A percentile compares a stretch with the other conserved stretches of the same genome.
phyloP scores from a whole-genome alignment of 35 echinoderm and acorn worm species.

The Ophioderma brevispina region DNA sequence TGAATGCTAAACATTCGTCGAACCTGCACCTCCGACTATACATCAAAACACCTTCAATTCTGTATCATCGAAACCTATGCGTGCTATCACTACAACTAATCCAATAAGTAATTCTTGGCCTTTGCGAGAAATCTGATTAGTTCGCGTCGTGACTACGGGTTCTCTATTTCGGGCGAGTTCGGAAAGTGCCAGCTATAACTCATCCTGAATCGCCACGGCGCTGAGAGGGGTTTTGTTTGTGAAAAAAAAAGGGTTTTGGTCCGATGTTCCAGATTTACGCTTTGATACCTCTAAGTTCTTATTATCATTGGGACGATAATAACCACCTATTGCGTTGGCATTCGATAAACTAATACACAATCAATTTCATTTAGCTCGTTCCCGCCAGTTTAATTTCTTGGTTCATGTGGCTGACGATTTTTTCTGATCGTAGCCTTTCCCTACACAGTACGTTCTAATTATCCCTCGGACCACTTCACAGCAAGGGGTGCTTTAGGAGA shows the following conservation, averaged over 20 bases:
- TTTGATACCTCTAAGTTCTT: not conserved
- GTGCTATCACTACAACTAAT: no score
- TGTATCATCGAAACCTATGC: no score
- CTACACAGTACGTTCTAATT: not conserved
- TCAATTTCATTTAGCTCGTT: conserved; percentile 10
- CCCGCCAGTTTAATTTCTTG: not conserved
- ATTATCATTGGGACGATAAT: not conserved
- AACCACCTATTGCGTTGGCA: not conserved
- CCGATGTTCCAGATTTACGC: not conserved
- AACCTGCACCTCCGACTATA: no score
- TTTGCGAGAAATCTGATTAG: not conserved
- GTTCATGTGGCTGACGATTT: not conserved
- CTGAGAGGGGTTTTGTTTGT: not conserved
- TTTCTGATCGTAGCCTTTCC: not conserved
- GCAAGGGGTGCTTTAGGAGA: not conserved
- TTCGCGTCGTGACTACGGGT: not conserved
- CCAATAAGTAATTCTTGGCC: no score
- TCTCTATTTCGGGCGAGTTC: not conserved
- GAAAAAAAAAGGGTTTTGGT: no score
- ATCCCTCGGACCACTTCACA: not conserved
- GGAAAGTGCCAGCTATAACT: not conserved
- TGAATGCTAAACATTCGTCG: no score
- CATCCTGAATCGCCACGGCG: not conserved
- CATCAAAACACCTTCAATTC: no score
- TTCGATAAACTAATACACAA: not conserved